These are phyloP conservation scores for Anhinga anhinga DNA, from an alignment of 2,113 vertebrate species.

Conservation along the genomic window DNA sequence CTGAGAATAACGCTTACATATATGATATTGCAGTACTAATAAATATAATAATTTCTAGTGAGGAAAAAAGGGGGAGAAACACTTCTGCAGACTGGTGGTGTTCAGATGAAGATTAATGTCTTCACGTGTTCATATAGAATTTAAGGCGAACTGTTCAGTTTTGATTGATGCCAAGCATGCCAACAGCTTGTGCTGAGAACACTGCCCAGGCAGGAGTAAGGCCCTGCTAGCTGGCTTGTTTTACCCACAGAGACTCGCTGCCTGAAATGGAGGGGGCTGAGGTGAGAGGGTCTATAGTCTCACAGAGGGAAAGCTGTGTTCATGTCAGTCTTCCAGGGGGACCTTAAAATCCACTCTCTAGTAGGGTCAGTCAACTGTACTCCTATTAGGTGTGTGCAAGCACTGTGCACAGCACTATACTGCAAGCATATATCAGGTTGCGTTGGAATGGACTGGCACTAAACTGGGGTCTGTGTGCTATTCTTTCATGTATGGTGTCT, in stretches of 20 bases:
- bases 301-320: background rate
- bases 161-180: rapidly evolving
- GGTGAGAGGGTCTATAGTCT: background rate
- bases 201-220: background rate
- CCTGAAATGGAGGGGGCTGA: background rate
- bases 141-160: background rate
- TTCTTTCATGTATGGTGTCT: rapidly evolving
- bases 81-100: background rate
- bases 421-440: background rate
- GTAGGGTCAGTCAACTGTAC: background rate
- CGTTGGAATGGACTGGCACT: background rate
- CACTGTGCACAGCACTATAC: rapidly evolving
- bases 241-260: rapidly evolving
- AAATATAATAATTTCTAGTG: background rate
- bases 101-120: background rate
- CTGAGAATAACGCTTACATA: background rate
- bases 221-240: background rate
- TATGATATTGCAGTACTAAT: background rate
- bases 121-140: background rate
- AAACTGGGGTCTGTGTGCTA: background rate
- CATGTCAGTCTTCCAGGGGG: rapidly evolving
- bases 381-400: background rate
- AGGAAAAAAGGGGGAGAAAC: background rate
- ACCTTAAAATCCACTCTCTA: rapidly evolving
- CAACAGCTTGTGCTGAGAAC: background rate